Base-by-base conservation (phyloP, 1,140 invertebrate species). In the Lordiphosa mommai region DNA sequence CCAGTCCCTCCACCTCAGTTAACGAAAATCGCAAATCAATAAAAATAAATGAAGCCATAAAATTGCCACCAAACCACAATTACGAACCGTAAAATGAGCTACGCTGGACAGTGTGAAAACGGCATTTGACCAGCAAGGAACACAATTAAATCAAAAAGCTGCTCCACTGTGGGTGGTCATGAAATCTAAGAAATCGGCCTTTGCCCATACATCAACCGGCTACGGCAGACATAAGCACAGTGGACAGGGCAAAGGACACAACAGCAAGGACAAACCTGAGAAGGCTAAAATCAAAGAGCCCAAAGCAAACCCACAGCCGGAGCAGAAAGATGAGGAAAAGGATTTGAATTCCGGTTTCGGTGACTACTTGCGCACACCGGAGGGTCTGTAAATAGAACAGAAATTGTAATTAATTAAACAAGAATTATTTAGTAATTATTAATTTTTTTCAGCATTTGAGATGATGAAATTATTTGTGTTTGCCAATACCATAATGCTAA, bases 401-500 rank as follows among this genome's bases (percentile, higher is more conserved):
- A 27, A 23, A 5, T 5, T 5, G 20, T 23, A 23, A 23, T 23
- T 16, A 43, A 20, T 12, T 4, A 48, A 4, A 1, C 6, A 9
- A 23, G 2, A 10, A 2, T 8, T 33, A 7, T 13, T 14, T 1
- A 20, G 9, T 1, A 14, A 16, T 6, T 13, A 9, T 8, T 27
- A 13, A 9, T 5, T 0, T 12, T 43, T 9, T 8, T 3, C 2
- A 87, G 87, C 79, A 61, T 72, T 86, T 70, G 86, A 85, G 52
- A 88, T 88, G 77, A 88, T 88, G 88, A 88, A 89, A 52, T 33
- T 89, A 7, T 89, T 88, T 63, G 86, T 88, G 4, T 79, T 89
- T 6, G 85, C 88, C 40, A 88, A 88, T 61, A 80, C 85, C 0
- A 30, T 89, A n/a, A 73, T 88, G 72, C 27, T 89, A 17, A 88